Evolutionary conservation across 2,113 vertebrate species (phyloP).

Genomic region (Cairina moschata): DNA sequence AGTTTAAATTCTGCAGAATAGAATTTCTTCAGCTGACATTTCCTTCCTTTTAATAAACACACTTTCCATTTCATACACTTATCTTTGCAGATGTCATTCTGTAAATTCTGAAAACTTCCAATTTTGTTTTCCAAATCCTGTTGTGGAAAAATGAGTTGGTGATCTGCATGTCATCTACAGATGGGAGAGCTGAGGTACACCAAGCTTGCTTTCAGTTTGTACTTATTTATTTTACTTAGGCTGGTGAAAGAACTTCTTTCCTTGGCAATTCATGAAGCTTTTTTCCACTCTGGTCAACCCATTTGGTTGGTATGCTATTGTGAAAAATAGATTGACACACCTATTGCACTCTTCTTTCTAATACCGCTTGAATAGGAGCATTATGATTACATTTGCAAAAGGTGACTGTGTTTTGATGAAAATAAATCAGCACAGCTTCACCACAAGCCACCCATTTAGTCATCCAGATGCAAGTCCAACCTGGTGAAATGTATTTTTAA

Average conservation of each 20-base stretch:
- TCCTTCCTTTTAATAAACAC: background rate
- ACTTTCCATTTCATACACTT: background rate
- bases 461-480: background rate
- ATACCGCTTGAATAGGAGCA: background rate
- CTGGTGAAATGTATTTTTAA: constrained; percentile 7
- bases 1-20: background rate
- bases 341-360: background rate
- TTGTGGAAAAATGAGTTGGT: background rate
- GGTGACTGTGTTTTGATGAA: constrained; percentile 19
- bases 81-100: background rate
- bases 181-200: background rate
- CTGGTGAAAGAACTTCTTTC: background rate
- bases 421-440: constrained; percentile 54
- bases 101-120: background rate
- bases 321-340: background rate
- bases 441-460: constrained; percentile 1
- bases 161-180: background rate
- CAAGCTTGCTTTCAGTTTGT: background rate
- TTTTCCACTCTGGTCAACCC: background rate
- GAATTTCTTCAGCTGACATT: background rate
- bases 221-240: background rate
- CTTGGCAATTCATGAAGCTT: background rate
- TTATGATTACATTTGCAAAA: constrained; percentile 2
- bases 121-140: background rate
- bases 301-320: background rate